phyloP scores from a whole-genome alignment of 2,797 vertebrate species.

The Hippoglossus hippoglossus region DNA sequence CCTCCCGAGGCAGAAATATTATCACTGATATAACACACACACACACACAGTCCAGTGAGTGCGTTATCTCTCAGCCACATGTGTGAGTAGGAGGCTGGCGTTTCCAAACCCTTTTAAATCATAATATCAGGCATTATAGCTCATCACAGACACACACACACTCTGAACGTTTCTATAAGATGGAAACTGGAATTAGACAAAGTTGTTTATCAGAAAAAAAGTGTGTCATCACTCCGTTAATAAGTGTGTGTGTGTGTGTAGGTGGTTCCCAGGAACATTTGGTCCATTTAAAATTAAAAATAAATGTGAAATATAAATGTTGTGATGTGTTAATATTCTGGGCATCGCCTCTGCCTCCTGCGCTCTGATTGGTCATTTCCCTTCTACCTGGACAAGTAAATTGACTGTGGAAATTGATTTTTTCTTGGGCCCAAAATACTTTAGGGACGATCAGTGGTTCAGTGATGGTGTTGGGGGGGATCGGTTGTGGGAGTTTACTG shows the following conservation, averaged over 20 bases:
- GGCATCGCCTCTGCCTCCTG: too few relatives aligned
- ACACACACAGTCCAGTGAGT: constrained; percentile 19
- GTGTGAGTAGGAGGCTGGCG: constrained; percentile 31
- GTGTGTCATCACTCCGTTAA: neutral
- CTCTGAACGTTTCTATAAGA: neutral
- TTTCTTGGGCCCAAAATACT: neutral
- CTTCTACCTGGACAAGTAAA: too few relatives aligned
- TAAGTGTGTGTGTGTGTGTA: neutral
- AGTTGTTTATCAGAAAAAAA: neutral
- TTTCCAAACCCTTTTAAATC: constrained; percentile 43
- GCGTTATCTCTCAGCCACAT: constrained; percentile 39
- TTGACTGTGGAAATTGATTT: neutral
- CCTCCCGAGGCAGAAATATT: constrained; percentile 18
- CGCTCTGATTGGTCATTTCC: neutral
- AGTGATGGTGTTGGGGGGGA: too few relatives aligned
- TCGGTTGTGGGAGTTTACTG: too few relatives aligned
- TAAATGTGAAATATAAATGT: neutral
- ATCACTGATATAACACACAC: neutral
- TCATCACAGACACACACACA: constrained; percentile 14
- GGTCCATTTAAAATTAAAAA: neutral
- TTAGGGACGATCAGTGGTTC: neutral
- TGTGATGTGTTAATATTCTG: too few relatives aligned
- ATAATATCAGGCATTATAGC: constrained; percentile 20
- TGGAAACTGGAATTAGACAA: constrained; percentile 25
- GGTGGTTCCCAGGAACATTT: neutral